Percentiles rank a stretch among this genome's conserved stretches.
Conservation (phyloP, 2,888 invertebrate species). For the Drosophila engyochracea region DNA sequence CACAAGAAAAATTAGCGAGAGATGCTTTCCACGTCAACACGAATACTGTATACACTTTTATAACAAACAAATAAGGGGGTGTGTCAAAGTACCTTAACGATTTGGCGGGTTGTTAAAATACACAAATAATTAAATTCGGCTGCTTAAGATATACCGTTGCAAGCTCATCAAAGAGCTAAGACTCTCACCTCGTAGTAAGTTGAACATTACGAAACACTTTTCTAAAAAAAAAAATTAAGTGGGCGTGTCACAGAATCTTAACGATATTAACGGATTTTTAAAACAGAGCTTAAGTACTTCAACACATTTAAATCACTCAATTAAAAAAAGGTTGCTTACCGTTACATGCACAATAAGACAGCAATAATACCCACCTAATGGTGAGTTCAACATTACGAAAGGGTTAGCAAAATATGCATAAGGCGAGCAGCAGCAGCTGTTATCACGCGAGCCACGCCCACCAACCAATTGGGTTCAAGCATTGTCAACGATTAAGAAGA, state of each 20-base stretch:
- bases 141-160: neutral
- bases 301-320: neutral
- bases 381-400: slow-evolving; percentile 11
- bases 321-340: neutral
- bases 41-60: slow-evolving; percentile 33
- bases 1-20: slow-evolving; percentile 4
- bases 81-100: neutral
- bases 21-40: neutral
- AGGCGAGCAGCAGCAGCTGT: slow-evolving; percentile 9
- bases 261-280: neutral
- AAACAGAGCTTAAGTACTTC: neutral
- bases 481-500: slow-evolving; percentile 10
- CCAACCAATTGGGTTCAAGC: slow-evolving; percentile 20
- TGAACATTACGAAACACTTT: slow-evolving; percentile 5
- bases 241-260: neutral
- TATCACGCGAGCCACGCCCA: slow-evolving; percentile 39
- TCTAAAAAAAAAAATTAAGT: neutral
- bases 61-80: neutral
- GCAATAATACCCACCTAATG: neutral
- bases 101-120: neutral
- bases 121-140: neutral
- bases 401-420: neutral
- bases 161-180: slow-evolving; percentile 3
- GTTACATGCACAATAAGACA: slow-evolving; percentile 7
- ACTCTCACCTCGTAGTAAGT: slow-evolving; percentile 1